Evolutionary conservation across 2,797 vertebrate genomes (phyloP).

Genomic region (Sebastes cheni): DNA sequence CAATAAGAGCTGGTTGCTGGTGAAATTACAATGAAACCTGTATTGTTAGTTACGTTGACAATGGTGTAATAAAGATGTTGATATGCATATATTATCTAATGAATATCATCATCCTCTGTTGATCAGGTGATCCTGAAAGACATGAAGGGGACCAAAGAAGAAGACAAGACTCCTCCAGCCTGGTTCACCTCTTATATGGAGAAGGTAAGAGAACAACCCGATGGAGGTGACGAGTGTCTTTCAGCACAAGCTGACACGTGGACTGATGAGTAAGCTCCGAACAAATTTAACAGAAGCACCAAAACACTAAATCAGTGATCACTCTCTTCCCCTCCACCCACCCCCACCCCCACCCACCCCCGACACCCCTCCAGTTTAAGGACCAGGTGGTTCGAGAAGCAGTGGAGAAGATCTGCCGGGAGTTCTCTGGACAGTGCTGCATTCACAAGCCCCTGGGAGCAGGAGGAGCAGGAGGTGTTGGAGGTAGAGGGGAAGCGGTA

Average conservation of each 20-base stretch:
- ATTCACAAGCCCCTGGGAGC: slow-evolving; percentile 81
- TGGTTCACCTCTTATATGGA: slow-evolving; percentile 97
- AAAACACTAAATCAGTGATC: background rate
- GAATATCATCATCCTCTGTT: background rate
- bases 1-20: background rate
- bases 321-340: background rate
- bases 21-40: background rate
- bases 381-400: slow-evolving; percentile 95
- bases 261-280: background rate
- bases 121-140: slow-evolving; percentile 79
- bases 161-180: slow-evolving; percentile 88
- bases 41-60: background rate
- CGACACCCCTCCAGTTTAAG: slow-evolving; percentile 84
- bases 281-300: background rate
- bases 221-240: background rate
- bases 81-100: background rate
- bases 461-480: slow-evolving; percentile 23
- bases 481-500: slow-evolving; percentile 47
- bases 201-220: slow-evolving; percentile 83
- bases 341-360: background rate
- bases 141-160: slow-evolving; percentile 77
- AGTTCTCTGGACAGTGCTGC: slow-evolving; percentile 90
- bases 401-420: slow-evolving; percentile 92
- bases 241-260: background rate
- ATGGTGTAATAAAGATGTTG: background rate